Conservation (phyloP, 2,888 invertebrate species). For the Rotaria macrura region DNA sequence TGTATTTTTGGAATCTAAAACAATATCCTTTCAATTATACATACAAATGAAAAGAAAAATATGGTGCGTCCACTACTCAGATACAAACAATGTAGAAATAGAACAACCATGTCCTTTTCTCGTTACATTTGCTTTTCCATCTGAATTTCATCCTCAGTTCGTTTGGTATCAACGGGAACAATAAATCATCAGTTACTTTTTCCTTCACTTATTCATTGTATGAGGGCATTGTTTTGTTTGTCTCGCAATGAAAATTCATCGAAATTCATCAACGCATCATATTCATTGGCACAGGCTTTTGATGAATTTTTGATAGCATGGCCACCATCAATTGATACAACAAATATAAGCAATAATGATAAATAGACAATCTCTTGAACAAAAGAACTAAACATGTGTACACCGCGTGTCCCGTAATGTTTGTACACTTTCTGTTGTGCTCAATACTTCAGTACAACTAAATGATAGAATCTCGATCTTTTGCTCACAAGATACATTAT, state of each 20-base stretch:
- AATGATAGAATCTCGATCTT: no score
- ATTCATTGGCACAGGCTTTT: neutral
- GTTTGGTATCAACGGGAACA: neutral
- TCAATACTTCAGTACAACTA: no score
- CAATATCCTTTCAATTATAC: neutral
- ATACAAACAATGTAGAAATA: neutral
- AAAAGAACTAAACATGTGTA: no score
- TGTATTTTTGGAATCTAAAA: neutral
- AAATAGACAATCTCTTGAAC: neutral
- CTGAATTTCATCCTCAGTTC: neutral
- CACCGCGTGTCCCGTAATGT: no score
- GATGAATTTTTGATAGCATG: neutral
- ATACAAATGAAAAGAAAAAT: neutral
- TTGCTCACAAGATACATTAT: no score
- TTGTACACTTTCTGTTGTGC: no score
- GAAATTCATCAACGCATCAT: neutral
- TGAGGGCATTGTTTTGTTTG: neutral
- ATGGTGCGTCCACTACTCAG: neutral
- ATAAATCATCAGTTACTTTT: neutral
- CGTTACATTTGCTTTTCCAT: neutral
- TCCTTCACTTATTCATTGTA: no score
- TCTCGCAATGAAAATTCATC: neutral
- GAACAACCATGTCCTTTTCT: neutral
- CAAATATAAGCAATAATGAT: neutral
- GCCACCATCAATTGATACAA: neutral